A percentile compares a stretch with the other conserved stretches of the same genome.
Conservation (phyloP, 1,140 invertebrate species). For the Drosophila navojoa region DNA sequence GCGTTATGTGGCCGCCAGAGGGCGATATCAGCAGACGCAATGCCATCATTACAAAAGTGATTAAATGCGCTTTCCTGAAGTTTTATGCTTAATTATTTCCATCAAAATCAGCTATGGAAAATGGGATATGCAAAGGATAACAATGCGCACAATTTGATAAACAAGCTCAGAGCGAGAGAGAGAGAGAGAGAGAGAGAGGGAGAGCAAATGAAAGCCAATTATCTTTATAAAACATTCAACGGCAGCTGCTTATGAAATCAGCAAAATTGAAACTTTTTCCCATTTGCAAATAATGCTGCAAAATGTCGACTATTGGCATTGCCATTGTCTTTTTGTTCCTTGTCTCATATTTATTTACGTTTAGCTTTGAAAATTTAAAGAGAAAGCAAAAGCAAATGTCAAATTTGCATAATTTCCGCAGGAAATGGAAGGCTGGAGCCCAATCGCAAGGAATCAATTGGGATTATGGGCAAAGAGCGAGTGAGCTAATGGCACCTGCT, state of each 20-base stretch:
- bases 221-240: slow-evolving; percentile 46
- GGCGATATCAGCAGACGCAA: slow-evolving; percentile 32
- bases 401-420: slow-evolving; percentile 47
- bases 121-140: slow-evolving; percentile 1
- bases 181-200: background rate
- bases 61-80: slow-evolving; percentile 43
- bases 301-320: slow-evolving; percentile 3
- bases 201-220: slow-evolving; percentile 40
- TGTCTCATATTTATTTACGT: slow-evolving; percentile 16
- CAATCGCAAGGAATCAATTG: slow-evolving; percentile 8
- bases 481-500: slow-evolving; percentile 1
- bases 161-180: slow-evolving; percentile 3
- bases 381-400: slow-evolving; percentile 21
- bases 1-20: slow-evolving; percentile 19
- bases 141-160: slow-evolving; percentile 42
- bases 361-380: background rate
- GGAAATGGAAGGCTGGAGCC: slow-evolving; percentile 51
- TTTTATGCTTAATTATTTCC: slow-evolving; percentile 50
- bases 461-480: background rate
- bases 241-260: slow-evolving; percentile 48
- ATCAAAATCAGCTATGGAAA: slow-evolving; percentile 23
- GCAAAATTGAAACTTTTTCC: slow-evolving; percentile 17
- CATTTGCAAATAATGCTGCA: background rate
- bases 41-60: slow-evolving; percentile 43
- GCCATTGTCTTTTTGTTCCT: too few relatives aligned